Evolutionary conservation across 2,113 vertebrate species (phyloP).

Genomic region (Bothrops jararaca): DNA sequence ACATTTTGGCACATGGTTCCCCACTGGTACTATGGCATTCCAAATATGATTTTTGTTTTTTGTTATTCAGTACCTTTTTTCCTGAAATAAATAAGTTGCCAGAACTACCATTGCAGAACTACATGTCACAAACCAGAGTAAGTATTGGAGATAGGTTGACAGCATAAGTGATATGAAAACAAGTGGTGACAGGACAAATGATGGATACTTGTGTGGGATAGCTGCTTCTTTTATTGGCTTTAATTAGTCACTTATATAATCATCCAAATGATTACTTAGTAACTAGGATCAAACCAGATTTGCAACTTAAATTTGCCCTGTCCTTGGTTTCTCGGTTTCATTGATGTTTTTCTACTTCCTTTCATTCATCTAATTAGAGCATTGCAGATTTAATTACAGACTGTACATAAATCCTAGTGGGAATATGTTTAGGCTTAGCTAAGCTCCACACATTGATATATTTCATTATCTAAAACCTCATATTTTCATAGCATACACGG

Average conservation of each 20-base stretch:
- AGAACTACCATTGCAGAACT: slow-evolving; percentile 1
- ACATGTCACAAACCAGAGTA: neutral
- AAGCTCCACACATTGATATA: neutral
- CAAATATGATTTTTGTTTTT: neutral
- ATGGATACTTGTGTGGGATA: neutral
- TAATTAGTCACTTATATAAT: slow-evolving; percentile 18
- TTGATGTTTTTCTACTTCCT: neutral
- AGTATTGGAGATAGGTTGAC: neutral
- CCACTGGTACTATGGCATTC: neutral
- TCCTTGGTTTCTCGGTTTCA: neutral
- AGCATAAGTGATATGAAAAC: slow-evolving; percentile 28
- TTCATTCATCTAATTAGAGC: slow-evolving; percentile 7
- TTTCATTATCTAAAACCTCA: neutral
- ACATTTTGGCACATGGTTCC: neutral
- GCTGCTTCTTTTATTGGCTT: slow-evolving; percentile 4
- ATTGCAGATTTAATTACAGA: slow-evolving; percentile 4
- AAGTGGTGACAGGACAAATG: neutral
- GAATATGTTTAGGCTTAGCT: neutral
- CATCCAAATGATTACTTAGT: slow-evolving; percentile 8
- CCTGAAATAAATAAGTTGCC: neutral
- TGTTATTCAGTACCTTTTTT: neutral
- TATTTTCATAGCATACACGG: neutral
- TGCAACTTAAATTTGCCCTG: slow-evolving; percentile 11
- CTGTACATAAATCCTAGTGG: neutral
- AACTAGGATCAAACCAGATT: slow-evolving; percentile 14